A percentile compares a stretch with the other conserved stretches of the same genome.
These are phyloP conservation scores for Pachycephus smyrnensis DNA, from an alignment of 2,888 invertebrate species.

Conservation along the genomic window DNA sequence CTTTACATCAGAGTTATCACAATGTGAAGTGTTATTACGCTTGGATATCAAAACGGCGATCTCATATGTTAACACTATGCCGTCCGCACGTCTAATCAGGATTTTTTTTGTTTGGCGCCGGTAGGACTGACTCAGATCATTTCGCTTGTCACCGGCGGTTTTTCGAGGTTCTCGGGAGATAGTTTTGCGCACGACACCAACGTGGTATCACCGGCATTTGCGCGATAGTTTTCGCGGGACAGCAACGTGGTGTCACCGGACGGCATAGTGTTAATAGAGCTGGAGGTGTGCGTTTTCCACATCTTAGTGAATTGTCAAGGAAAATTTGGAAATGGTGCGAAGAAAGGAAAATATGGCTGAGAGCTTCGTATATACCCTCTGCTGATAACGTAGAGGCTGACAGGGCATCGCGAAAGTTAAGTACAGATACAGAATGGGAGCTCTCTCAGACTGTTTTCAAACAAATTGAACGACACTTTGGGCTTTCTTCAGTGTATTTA, in stretches of 20 bases:
- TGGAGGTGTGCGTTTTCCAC: constrained; percentile 18
- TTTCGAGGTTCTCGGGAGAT: background rate
- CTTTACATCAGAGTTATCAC: constrained; percentile 2
- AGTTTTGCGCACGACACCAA: background rate
- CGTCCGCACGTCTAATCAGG: background rate
- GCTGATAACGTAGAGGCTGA: constrained; percentile 22
- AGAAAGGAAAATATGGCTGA: constrained; percentile 32
- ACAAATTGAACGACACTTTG: constrained; percentile 4
- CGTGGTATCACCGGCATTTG: background rate
- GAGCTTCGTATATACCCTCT: constrained; percentile 33
- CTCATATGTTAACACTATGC: constrained; percentile 14
- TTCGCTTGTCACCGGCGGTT: background rate
- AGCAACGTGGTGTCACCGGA: background rate
- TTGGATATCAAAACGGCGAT: constrained; percentile 21
- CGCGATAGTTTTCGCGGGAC: too few species aligned
- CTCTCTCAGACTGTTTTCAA: constrained; percentile 6
- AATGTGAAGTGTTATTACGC: constrained; percentile 14
- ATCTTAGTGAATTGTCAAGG: constrained; percentile 3
- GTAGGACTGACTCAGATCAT: constrained; percentile 1
- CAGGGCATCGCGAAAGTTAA: constrained; percentile 13
- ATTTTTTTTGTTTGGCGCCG: background rate
- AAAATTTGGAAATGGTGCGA: constrained; percentile 27
- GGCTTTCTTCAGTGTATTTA: constrained; percentile 1
- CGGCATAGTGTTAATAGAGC: constrained; percentile 17
- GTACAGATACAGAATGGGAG: constrained; percentile 25